These are phyloP conservation scores for Rattus rattus DNA, from an alignment of 2,113 vertebrate species.

Conservation along the genomic window DNA sequence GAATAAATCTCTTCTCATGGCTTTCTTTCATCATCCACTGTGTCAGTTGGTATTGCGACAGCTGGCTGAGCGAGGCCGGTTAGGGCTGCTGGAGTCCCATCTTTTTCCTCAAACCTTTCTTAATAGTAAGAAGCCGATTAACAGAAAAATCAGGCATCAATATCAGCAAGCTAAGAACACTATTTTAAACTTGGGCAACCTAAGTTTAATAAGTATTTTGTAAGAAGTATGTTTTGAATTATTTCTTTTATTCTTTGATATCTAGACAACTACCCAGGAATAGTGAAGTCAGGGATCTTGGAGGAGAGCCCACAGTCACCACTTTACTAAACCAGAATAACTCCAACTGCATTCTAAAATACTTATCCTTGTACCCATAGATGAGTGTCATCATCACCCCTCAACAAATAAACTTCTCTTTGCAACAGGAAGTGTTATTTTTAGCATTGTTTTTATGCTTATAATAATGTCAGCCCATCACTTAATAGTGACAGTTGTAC, in stretches of 20 bases:
- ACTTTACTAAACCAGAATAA: neutral
- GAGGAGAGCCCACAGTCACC: neutral
- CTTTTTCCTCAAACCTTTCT: neutral
- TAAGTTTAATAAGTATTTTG: neutral
- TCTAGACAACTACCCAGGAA: neutral
- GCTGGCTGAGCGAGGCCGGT: no score
- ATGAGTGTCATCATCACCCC: no score
- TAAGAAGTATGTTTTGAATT: neutral
- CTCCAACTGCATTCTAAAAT: neutral
- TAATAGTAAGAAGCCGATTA: neutral
- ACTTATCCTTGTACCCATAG: neutral
- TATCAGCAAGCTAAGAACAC: conserved; percentile 4
- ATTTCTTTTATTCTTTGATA: neutral
- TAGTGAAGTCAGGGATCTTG: neutral
- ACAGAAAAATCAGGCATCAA: neutral
- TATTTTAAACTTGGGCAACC: neutral
- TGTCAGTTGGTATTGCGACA: neutral
- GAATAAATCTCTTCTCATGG: neutral
- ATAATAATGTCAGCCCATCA: neutral
- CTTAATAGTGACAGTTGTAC: neutral
- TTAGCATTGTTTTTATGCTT: neutral
- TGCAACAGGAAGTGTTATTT: neutral
- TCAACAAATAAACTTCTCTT: neutral
- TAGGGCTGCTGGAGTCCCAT: neutral
- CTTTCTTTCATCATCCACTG: no score